Evolutionary conservation across 2,797 vertebrate genomes (phyloP).

Genomic region (Microctenopoma stevenorrisi): DNA sequence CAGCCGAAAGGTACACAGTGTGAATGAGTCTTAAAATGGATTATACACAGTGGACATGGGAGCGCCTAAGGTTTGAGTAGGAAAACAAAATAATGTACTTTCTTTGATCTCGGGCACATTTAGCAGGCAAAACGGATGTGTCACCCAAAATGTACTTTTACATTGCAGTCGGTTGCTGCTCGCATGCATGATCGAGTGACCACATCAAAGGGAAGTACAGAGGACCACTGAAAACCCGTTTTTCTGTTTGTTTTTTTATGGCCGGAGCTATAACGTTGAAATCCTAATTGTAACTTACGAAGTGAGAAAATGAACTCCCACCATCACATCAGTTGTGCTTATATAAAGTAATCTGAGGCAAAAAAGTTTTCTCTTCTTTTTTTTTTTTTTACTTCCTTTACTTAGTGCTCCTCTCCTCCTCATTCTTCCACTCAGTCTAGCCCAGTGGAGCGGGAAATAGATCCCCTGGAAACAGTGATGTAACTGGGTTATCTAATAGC

Average conservation of each 20-base stretch:
- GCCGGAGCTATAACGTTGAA: constrained; percentile 30
- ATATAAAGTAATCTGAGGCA: constrained; percentile 5
- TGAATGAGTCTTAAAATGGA: constrained; percentile 65
- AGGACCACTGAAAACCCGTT: constrained; percentile 22
- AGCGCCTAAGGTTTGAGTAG: constrained; percentile 57
- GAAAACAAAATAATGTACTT: constrained; percentile 62
- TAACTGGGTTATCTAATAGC: constrained; percentile 67
- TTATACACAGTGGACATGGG: constrained; percentile 67
- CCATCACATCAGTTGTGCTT: not conserved
- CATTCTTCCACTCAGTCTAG: constrained; percentile 35
- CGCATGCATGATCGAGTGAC: constrained; percentile 65
- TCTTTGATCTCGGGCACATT: constrained; percentile 74
- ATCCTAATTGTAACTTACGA: constrained; percentile 40
- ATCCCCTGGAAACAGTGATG: constrained; percentile 57
- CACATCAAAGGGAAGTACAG: constrained; percentile 67
- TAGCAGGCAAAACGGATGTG: constrained; percentile 67
- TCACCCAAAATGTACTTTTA: constrained; percentile 60
- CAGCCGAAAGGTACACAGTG: constrained; percentile 58
- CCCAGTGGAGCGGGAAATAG: constrained; percentile 70
- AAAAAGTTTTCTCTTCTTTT: constrained; percentile 4
- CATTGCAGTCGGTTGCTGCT: constrained; percentile 55
- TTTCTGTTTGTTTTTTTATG: constrained; percentile 41
- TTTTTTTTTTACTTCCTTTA: not conserved
- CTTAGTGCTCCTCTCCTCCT: constrained; percentile 31
- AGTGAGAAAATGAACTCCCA: constrained; percentile 34